phyloP scores from a whole-genome alignment of 2,797 vertebrate species.

The Leontopithecus rosalia region DNA sequence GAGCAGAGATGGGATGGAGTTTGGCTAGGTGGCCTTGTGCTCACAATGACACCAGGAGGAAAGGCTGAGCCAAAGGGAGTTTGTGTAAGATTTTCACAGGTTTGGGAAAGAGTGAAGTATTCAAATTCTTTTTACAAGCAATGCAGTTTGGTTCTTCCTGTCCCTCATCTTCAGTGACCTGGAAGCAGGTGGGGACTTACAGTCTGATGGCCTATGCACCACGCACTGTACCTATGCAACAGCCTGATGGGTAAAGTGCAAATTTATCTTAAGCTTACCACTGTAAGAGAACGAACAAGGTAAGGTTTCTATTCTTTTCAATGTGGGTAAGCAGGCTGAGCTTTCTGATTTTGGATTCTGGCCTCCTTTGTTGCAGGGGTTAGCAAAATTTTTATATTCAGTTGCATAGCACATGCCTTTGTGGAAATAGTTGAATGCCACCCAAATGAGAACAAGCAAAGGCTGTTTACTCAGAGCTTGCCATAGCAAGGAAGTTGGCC shows the following conservation, averaged over 20 bases:
- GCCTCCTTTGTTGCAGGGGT: not conserved
- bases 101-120: not conserved
- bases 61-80: not conserved
- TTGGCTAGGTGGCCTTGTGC: not conserved
- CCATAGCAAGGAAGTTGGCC: not conserved
- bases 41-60: not conserved
- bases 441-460: not conserved
- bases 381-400: not conserved
- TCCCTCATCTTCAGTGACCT: not conserved
- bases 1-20: not conserved
- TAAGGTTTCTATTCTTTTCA: not conserved
- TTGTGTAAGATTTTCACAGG: not conserved
- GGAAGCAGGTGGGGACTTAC: not conserved
- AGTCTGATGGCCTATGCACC: not conserved
- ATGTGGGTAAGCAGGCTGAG: not conserved
- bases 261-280: not conserved
- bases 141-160: not conserved
- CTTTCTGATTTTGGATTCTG: not conserved
- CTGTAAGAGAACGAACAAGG: not conserved
- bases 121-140: not conserved
- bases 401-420: not conserved
- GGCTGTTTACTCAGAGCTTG: not conserved
- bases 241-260: not conserved
- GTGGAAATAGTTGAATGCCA: not conserved
- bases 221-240: not conserved